Evolutionary conservation across 1,140 invertebrate species (phyloP).

Genomic region (Chironomus tepperi): DNA sequence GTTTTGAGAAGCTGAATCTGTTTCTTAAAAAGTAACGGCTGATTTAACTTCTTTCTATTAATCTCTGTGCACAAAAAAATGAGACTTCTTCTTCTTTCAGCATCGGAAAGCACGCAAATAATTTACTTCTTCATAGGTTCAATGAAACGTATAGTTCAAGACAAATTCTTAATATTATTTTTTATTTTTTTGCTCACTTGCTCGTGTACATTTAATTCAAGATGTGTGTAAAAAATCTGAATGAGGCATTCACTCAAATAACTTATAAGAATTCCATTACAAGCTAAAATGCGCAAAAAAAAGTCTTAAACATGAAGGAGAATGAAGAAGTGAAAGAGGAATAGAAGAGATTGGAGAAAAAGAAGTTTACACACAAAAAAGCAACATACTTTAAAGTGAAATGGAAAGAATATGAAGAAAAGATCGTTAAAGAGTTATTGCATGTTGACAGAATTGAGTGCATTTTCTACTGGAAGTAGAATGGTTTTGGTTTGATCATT

Average conservation of each 20-base stretch:
- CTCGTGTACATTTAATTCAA: constrained; percentile 13
- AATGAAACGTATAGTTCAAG: constrained; percentile 13
- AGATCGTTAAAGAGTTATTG: too few species aligned
- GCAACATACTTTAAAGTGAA: neutral
- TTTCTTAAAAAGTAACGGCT: neutral
- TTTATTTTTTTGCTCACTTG: neutral
- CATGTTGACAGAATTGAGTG: too few species aligned
- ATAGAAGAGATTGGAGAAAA: neutral
- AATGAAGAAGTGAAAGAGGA: neutral
- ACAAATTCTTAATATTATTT: constrained; percentile 1
- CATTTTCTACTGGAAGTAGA: too few species aligned
- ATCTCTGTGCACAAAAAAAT: neutral
- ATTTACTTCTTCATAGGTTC: neutral
- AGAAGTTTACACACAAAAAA: neutral
- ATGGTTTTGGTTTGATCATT: too few species aligned
- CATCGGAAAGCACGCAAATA: neutral
- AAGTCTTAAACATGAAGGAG: neutral
- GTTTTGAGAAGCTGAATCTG: too few species aligned
- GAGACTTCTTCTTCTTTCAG: neutral
- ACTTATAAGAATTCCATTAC: constrained; percentile 13
- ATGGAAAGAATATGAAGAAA: neutral
- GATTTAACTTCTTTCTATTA: constrained; percentile 10
- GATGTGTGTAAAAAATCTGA: neutral
- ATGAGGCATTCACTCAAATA: neutral
- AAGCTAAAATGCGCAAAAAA: constrained; percentile 6